Evolutionary conservation across 2,888 invertebrate genomes (phyloP), one percentile per base, ranked within the genome.

Genomic region (Heliconius cydno): DNA sequence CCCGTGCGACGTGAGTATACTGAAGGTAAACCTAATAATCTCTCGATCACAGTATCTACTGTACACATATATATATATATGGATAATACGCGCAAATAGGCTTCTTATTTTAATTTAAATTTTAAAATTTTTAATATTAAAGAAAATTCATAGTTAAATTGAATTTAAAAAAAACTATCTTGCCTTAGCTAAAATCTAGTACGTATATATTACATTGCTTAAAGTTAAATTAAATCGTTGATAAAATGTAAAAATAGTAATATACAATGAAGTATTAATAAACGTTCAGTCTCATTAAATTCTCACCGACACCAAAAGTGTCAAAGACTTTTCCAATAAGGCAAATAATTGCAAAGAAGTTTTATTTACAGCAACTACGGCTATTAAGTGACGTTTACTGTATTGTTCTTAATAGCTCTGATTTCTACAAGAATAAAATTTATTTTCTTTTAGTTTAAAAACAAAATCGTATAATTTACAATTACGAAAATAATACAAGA

Each of bases 11-110:
- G 68, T 57, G 34, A 76, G 67, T 57, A 38, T 60, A 70, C 57
- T 57, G 38, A 38, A 76, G 30, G 68, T 57, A 70, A 77, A 77
- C 68, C n/a, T 70, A 25, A 25, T 77, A 73, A 73, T 68, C 68
- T 68, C 38, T 60, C 12, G 65, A 52, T 76, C 76, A 57, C 13
- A 46, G 46, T 76, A 52, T 22, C n/a, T 15, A 41, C 15, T 41
- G 7, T 41, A 30, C 52, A 28, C 34, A 52, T 19, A 46, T 15
- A 46, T 52, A 19, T 52, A 52, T 52, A 22, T 22, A 57, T 22
- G 9, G 6, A 57, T 22, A 57, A 46, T 19, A 46, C 15, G 19
- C 46, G 1, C 5, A 46, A 46, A 46, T 46, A 46, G 15, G 46
- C 15, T 19, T 15, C 46, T 19, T 52, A 19, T 52, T 52, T 52